phyloP scores from a whole-genome alignment of 1,140 invertebrate species.

The Brachionus plicatilis region DNA sequence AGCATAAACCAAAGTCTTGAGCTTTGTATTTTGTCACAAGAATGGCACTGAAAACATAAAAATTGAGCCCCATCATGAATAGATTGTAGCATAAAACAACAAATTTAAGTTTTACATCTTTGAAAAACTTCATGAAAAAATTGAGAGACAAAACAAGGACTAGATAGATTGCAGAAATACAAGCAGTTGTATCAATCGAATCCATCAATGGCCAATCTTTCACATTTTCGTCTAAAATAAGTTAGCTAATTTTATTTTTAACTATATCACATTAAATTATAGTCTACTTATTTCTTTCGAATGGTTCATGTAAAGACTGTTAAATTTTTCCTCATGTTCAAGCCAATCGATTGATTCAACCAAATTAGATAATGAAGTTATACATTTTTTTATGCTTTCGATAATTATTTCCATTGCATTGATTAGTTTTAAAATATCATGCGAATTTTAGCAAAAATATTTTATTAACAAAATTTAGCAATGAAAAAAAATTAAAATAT shows the following conservation, averaged over 20 bases:
- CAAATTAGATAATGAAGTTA: not conserved
- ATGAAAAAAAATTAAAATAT: not conserved
- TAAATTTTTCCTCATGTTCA: not conserved
- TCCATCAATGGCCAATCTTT: conserved; percentile 8
- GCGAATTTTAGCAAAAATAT: not conserved
- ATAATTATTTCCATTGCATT: not conserved
- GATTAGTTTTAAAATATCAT: not conserved
- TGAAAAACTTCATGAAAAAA: conserved; percentile 5
- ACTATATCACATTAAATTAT: not conserved
- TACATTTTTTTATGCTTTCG: not conserved
- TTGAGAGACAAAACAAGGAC: not conserved
- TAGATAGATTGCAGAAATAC: not conserved
- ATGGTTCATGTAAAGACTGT: not conserved
- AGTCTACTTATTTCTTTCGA: not conserved
- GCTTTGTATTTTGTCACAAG: not conserved
- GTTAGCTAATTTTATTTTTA: not conserved
- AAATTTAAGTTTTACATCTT: conserved; percentile 18
- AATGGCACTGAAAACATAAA: not conserved
- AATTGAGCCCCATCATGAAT: not conserved
- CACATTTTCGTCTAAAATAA: not conserved
- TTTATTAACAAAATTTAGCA: not conserved
- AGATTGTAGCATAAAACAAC: not conserved
- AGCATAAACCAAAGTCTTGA: not conserved
- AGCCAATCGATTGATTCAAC: not conserved
- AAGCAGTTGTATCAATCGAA: not conserved